A percentile compares a stretch with the other conserved stretches of the same genome.
Evolutionary conservation across 2,888 invertebrate species (phyloP).

Genomic region (Tetramorium bicarinatum): DNA sequence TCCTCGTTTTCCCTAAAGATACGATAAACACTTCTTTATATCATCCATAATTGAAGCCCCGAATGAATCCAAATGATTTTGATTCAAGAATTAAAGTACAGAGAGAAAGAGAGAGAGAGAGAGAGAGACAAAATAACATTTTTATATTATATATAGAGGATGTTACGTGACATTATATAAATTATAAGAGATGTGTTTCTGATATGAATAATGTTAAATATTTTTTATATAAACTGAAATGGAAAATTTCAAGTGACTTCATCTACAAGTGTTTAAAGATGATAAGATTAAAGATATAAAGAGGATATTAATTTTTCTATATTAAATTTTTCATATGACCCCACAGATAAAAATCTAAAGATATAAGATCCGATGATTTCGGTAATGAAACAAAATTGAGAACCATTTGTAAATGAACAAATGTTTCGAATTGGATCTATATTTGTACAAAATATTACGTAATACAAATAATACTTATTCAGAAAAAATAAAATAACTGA

Average conservation of each 20-base stretch:
- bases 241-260: background rate
- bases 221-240: background rate
- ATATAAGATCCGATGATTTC: background rate
- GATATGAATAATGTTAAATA: background rate
- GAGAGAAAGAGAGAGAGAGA: background rate
- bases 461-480: background rate
- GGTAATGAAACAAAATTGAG: too few relatives aligned
- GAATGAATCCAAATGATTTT: background rate
- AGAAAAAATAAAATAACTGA: background rate
- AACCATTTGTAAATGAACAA: background rate
- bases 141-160: background rate
- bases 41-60: background rate
- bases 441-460: background rate
- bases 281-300: too few relatives aligned
- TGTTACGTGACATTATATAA: background rate
- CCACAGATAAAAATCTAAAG: background rate
- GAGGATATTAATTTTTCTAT: background rate
- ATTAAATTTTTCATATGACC: background rate
- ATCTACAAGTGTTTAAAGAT: background rate
- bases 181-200: background rate
- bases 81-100: background rate
- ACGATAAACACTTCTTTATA: background rate
- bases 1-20: constrained; percentile 14
- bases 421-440: background rate
- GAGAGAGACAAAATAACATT: background rate